phyloP scores from a whole-genome alignment of 1,140 invertebrate genomes.

The Teleogryllus occipitalis region DNA sequence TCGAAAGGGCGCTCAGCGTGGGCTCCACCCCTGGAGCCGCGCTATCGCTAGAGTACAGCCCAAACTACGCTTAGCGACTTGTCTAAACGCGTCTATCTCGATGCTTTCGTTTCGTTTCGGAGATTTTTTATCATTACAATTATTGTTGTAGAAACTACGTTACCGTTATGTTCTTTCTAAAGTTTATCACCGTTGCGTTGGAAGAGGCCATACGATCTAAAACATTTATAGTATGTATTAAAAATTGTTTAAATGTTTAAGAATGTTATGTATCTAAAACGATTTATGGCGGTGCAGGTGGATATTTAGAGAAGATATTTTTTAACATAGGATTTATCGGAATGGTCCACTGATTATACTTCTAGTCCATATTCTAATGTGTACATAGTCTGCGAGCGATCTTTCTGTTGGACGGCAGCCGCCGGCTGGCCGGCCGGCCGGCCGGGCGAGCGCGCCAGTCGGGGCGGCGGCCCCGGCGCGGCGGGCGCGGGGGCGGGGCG shows the following conservation, averaged over 20 bases:
- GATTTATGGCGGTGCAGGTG: neutral
- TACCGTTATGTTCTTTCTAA: neutral
- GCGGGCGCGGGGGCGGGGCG: no score
- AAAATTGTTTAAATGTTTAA: neutral
- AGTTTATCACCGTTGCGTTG: neutral
- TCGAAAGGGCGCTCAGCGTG: neutral
- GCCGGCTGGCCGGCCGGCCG: no score
- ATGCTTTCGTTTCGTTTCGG: neutral
- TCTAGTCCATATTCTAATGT: constrained; percentile 5
- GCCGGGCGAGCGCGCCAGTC: no score
- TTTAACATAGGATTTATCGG: neutral
- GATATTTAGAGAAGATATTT: constrained; percentile 6
- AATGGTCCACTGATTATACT: neutral
- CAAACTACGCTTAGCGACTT: neutral
- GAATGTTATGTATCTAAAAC: neutral
- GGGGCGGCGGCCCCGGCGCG: no score
- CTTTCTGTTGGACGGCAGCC: neutral
- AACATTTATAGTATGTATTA: neutral
- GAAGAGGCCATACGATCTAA: neutral
- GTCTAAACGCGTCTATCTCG: neutral
- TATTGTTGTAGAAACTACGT: neutral
- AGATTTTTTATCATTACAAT: neutral
- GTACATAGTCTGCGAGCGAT: neutral
- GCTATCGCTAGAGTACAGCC: neutral
- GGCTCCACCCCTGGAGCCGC: neutral